A percentile compares a stretch with the other conserved stretches of the same genome.
Evolutionary conservation across 2,888 invertebrate species (phyloP).

Genomic region (Calliphora vomitoria): DNA sequence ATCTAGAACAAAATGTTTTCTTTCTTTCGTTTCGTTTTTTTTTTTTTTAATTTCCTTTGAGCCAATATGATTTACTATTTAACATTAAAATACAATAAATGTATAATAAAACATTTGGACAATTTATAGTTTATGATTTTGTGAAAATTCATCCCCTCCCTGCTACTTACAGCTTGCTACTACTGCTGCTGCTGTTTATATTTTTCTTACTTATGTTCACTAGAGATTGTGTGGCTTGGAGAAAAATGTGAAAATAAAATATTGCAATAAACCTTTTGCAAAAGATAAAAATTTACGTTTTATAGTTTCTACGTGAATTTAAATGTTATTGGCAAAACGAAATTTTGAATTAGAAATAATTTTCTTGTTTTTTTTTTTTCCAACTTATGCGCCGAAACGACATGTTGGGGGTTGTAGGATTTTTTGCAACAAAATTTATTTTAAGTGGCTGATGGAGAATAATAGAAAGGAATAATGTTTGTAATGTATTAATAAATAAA

Average conservation of each 20-base stretch:
- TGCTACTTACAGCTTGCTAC: too few species aligned
- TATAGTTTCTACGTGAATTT: constrained; percentile 70
- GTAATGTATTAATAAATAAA: background rate
- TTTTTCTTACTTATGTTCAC: background rate
- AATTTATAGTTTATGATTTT: constrained; percentile 71
- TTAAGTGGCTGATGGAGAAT: background rate
- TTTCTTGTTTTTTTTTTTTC: background rate
- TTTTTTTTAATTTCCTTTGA: constrained; percentile 68
- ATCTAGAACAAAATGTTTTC: constrained; percentile 39
- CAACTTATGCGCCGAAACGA: constrained; percentile 34
- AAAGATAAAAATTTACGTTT: constrained; percentile 64
- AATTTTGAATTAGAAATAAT: constrained; percentile 54
- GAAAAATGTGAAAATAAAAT: constrained; percentile 55
- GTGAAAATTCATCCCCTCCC: constrained; percentile 48
- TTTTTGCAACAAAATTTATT: background rate
- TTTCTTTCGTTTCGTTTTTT: background rate
- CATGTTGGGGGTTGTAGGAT: background rate
- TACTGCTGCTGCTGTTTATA: background rate
- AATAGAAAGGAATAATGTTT: background rate
- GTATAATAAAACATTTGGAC: constrained; percentile 71
- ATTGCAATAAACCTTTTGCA: constrained; percentile 66
- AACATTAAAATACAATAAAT: constrained; percentile 70
- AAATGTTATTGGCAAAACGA: constrained; percentile 58
- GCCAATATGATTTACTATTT: constrained; percentile 71
- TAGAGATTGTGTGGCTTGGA: background rate